Evolutionary conservation across 1,140 invertebrate species (phyloP), one percentile per base, ranked within the genome.

Genomic region (Diachasma alloeum): DNA sequence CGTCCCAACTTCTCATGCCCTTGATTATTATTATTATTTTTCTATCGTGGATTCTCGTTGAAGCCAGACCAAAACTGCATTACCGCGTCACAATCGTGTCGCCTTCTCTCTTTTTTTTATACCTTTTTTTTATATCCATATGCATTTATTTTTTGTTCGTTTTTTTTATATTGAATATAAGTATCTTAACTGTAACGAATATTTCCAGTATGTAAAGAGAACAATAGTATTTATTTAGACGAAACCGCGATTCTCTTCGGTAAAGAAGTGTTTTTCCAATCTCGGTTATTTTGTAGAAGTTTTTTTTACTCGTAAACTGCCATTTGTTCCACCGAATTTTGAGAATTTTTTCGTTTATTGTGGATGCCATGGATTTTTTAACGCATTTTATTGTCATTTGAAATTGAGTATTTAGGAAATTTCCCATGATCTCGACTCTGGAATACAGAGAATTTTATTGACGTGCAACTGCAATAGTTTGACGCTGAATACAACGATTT

Each of bases 211-310:
- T 31, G 31, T 74, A 66, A 53, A 77, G 37, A 24, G 15, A 74
- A 77, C 66, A 77, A 77, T 77, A 77, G 76, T 77, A 77, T 77
- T 77, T 77, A 77, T 77, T 77, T 77, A 77, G 72, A 67, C 42
- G 53, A 39, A 31, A 37, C 53, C 72, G 39, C 72, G 63, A 72
- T 76, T 76, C 71, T 75, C n/a, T 39, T 59, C 69, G 6, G 42
- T 66, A 24, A n/a, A 22, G 37, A 76, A 74, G 19, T 15, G 66
- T 8, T 26, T 31, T 31, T 66, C 9, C 9, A 66, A 31, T 26
- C 59, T 24, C 59, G 59, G 66, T 68, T 68, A 15, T 6, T 39
- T 68, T 39, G 22, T 66, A 31, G 13, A 66, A 66, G n/a, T 5
- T 46, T 17, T 17, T 19, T 68, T 68, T 68, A 19, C 22, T 15